Evolutionary conservation across 2,797 vertebrate genomes (phyloP), one percentile per base, ranked within the genome.

Genomic region (Acrossocheilus fasciatus): DNA sequence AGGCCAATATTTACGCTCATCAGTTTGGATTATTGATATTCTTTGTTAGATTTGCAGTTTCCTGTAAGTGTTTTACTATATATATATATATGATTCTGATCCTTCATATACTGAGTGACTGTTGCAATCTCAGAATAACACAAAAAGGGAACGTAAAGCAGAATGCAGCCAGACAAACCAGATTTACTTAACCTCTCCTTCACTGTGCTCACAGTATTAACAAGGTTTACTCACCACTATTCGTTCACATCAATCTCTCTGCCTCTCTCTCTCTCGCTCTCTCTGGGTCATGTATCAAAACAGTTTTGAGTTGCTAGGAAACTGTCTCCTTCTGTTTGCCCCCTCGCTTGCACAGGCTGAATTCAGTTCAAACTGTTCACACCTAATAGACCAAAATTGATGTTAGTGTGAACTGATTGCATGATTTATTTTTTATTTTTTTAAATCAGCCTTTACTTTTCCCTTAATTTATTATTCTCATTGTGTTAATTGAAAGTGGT

Each of bases 241-340:
- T 74, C n/a, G 8, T 34, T 54, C 36, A 59, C 77, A 72, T 78
- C 23, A 77, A 81, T 69, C 41, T 39, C 8, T 47, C 34, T n/a
- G 69, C 17, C 15, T 36, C 64, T 30, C 62, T 68, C 23, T 11
- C 17, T 34, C 14, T 47, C 43, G 18, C 34, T 69, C 18, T 54
- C 45, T 36, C 64, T 74, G 20, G 30, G 20, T 75, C 73, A 68
- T 18, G n/a, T 36, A 68, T 66, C 50, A 76, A 52, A 62, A 70
- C 76, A 59, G 78, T 39, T 86, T 72, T 80, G 70, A 86, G 89
- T 88, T 90, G 89, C 86, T 86, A 87, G 88, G 89, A 82, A 86
- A 89, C 86, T 76, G 72, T 75, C 36, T 87, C 23, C 82, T 75
- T 84, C 17, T 79, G 64, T 70, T 80, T 84, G 82, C 82, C 82